Evolutionary conservation across 1,140 invertebrate species (phyloP), one percentile per base, ranked within the genome.

Genomic region (Hycleus cichorii): DNA sequence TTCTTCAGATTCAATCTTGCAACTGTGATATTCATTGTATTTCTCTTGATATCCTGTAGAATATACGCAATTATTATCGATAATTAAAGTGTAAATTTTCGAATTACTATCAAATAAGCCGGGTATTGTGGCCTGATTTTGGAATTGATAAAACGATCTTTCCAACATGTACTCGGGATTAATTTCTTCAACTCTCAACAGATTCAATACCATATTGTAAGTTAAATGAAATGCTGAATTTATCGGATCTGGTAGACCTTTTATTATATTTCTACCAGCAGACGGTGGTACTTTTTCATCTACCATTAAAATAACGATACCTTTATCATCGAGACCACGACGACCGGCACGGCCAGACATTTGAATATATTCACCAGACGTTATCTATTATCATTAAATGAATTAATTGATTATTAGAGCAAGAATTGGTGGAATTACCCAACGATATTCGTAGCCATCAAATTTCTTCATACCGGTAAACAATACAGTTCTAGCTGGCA

Each of bases 141-240:
- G 97, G 72, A 99, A 99, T 74, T 99, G 97, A 76, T 89, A 97
- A 75, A 99, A 99, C 67, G 93, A 97, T 60, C 95, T 82, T 72
- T 99, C 95, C 66, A 99, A 78, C 93, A 99, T 98, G 66, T 97
- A 99, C 74, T 99, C 95, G 0, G 97, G 97, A 81, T 99, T 99
- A 55, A 99, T 98, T 78, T 98, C 97, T 77, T 99, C 97, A 4
- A 99, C 97, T 71, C 88, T 75, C 39, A 99, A 75, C 58, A 99
- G 78, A 82, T 99, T 99, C 6, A 99, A 76, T 7, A 99, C 94
- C 97, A 99, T 99, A 72, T 99, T 99, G 72, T 99, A 99, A 0
- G 97, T 99, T 46, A 99, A 79, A 77, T 98, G 96, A 76, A 99
- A 99, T 0, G 97, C 96, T 1, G 95, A 98, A 75, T 99, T 98